These are phyloP conservation scores for Sphinx pinastri DNA, from an alignment of 2,888 invertebrate genomes.

Conservation along the genomic window DNA sequence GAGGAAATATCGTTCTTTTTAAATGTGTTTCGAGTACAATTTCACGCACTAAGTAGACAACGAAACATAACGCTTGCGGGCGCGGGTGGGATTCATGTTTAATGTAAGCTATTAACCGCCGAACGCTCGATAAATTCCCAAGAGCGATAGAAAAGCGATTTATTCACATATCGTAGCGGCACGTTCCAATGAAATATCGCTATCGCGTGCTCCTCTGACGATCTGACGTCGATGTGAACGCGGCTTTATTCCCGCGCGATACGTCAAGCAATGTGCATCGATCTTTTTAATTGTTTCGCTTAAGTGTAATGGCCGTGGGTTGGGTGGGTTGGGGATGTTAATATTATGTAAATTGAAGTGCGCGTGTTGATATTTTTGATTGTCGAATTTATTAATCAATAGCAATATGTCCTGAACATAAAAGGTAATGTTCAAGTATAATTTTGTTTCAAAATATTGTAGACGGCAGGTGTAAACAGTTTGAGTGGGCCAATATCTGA, in stretches of 20 bases:
- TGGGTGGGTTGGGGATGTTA: background rate
- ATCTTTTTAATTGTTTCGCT: slow-evolving; percentile 1
- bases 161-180: slow-evolving; percentile 53
- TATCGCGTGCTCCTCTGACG: slow-evolving; percentile 36
- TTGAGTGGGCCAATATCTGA: too few species aligned
- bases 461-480: too few species aligned
- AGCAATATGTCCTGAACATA: background rate
- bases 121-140: slow-evolving; percentile 61
- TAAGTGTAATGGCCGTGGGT: background rate
- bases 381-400: background rate
- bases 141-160: slow-evolving; percentile 69
- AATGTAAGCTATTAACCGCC: slow-evolving; percentile 67
- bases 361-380: background rate
- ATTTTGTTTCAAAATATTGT: too few species aligned
- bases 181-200: slow-evolving; percentile 37
- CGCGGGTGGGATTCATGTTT: slow-evolving; percentile 59
- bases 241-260: slow-evolving; percentile 32
- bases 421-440: too few species aligned
- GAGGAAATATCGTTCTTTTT: background rate
- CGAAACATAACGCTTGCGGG: slow-evolving; percentile 31
- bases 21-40: background rate
- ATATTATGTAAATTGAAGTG: background rate
- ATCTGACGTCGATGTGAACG: slow-evolving; percentile 28
- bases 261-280: slow-evolving; percentile 4
- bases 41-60: slow-evolving; percentile 13